A percentile compares a stretch with the other conserved stretches of the same genome.
These are phyloP conservation scores for Pseudolycoriella hygida DNA, from an alignment of 2,888 invertebrate species.

Conservation along the genomic window DNA sequence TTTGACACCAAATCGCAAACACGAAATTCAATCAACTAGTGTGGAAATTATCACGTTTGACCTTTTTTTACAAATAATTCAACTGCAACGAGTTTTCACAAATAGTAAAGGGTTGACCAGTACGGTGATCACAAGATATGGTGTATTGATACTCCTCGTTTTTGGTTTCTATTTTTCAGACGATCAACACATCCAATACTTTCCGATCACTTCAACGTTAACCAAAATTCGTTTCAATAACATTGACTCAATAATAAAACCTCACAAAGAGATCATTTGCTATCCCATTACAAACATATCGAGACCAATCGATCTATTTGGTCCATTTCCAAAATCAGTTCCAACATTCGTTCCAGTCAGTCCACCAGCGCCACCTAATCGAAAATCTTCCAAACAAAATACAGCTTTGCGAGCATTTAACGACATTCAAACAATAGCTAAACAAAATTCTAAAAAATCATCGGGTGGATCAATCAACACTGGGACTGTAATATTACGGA, in stretches of 20 bases:
- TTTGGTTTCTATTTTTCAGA: conserved; percentile 12
- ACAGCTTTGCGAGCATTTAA: conserved; percentile 47
- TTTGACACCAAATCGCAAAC: no score
- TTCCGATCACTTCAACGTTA: conserved; percentile 62
- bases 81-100: no score
- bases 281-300: conserved; percentile 36
- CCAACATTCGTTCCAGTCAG: conserved; percentile 35
- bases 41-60: no score
- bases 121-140: not conserved
- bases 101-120: no score
- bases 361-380: conserved; percentile 56
- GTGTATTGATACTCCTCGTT: conserved; percentile 4
- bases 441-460: conserved; percentile 6
- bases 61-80: no score
- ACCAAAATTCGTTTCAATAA: conserved; percentile 65
- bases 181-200: conserved; percentile 63
- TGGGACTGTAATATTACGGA: conserved; percentile 25
- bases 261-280: conserved; percentile 38
- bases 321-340: conserved; percentile 39
- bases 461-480: conserved; percentile 23
- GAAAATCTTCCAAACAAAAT: conserved; percentile 57
- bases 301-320: conserved; percentile 29
- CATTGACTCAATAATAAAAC: conserved; percentile 32
- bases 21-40: no score
- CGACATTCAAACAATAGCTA: conserved; percentile 13